Conservation (phyloP, 2,113 vertebrate genomes). For the Silurus asotus region DNA sequence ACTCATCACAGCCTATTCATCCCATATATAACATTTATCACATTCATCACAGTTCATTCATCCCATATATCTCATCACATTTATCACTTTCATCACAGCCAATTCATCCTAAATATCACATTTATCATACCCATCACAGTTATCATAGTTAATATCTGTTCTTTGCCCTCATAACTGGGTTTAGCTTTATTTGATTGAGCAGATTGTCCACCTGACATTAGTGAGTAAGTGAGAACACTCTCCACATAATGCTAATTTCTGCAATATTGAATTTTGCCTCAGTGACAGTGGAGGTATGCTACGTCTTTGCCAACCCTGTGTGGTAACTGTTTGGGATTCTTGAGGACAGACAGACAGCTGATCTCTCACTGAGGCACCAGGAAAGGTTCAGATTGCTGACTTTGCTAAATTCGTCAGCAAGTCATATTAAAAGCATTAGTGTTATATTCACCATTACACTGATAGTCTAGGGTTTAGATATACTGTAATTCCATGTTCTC, state of each 20-base stretch:
- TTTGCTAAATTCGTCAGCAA: neutral
- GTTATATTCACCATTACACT: neutral
- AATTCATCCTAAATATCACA: no score
- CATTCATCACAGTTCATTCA: no score
- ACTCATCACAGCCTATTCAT: no score
- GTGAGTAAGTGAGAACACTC: neutral
- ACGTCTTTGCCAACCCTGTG: neutral
- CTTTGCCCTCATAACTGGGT: no score
- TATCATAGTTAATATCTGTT: neutral
- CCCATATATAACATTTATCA: no score
- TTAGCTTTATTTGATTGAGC: neutral
- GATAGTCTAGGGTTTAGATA: neutral
- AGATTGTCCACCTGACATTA: neutral
- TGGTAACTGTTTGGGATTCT: conserved; percentile 14
- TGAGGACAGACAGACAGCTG: conserved; percentile 21
- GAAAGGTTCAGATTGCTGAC: conserved; percentile 14
- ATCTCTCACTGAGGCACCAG: neutral
- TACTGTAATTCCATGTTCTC: neutral
- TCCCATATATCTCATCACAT: no score
- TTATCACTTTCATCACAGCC: no score
- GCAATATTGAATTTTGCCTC: conserved; percentile 2
- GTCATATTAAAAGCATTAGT: neutral
- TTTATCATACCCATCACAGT: no score
- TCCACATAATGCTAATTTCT: neutral
- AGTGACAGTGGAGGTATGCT: neutral